Evolutionary conservation across 1,140 invertebrate genomes (phyloP).

Genomic region (Papilio helenus): DNA sequence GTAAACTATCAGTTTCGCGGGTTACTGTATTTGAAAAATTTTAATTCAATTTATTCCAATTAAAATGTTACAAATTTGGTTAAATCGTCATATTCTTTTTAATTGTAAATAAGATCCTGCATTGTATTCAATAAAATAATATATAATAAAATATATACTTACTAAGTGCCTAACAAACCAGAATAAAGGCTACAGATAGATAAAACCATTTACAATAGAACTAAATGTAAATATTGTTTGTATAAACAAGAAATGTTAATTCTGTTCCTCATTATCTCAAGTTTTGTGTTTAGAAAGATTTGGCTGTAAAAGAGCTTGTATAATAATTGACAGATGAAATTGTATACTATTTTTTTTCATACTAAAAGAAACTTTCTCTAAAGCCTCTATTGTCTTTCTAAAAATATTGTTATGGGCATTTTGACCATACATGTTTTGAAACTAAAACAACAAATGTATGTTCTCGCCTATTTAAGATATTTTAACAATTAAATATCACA

Average conservation of each 20-base stretch:
- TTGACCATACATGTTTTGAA: neutral
- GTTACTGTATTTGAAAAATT: neutral
- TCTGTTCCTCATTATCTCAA: conserved; percentile 44
- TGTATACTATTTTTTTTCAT: conserved; percentile 6
- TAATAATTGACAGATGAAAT: conserved; percentile 14
- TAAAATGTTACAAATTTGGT: conserved; percentile 6
- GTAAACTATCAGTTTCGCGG: neutral
- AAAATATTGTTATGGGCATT: neutral
- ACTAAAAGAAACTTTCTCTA: neutral
- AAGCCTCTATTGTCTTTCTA: no score
- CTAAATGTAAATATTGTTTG: conserved; percentile 46
- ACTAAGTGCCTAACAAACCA: conserved; percentile 26
- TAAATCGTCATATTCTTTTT: conserved; percentile 28
- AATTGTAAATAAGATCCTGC: conserved; percentile 37
- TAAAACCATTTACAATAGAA: conserved; percentile 4
- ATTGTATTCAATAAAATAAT: conserved; percentile 32
- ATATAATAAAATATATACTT: conserved; percentile 34
- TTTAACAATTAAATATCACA: neutral
- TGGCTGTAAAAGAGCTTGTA: conserved; percentile 30
- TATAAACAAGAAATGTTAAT: neutral
- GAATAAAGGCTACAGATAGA: conserved; percentile 35
- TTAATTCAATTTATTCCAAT: conserved; percentile 25
- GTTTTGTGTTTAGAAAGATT: conserved; percentile 13
- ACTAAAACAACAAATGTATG: neutral
- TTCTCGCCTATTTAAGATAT: neutral